Evolutionary conservation across 2,888 invertebrate species (phyloP).

Genomic region (Eupelmus urozonus): DNA sequence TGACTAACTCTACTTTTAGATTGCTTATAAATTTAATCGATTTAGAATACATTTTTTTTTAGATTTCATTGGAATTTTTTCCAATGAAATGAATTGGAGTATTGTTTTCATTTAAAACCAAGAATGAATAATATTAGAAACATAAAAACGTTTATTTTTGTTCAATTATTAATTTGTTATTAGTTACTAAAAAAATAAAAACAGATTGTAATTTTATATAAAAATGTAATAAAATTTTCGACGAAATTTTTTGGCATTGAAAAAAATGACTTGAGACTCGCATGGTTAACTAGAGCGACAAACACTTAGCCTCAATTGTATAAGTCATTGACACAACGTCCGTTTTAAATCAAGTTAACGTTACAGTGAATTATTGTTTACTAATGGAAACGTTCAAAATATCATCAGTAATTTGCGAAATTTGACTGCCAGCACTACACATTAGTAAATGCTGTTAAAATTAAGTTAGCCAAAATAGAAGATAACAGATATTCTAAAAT

Average conservation of each 20-base stretch:
- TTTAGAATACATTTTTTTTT: not conserved
- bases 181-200: too few species aligned
- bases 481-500: too few species aligned
- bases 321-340: constrained; percentile 45
- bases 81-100: not conserved
- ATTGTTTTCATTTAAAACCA: not conserved
- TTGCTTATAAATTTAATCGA: not conserved
- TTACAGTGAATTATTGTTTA: constrained; percentile 23
- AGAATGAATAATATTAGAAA: not conserved
- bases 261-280: constrained; percentile 20
- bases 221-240: too few species aligned
- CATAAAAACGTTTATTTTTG: not conserved
- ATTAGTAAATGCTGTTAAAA: not conserved
- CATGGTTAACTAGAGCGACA: constrained; percentile 39
- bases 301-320: constrained; percentile 48
- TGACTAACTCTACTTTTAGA: not conserved
- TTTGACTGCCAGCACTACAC: too few species aligned
- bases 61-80: not conserved
- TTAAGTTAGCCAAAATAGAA: too few species aligned
- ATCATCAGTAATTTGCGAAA: not conserved
- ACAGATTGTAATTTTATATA: too few species aligned
- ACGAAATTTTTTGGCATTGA: constrained; percentile 42
- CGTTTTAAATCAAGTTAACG: constrained; percentile 45
- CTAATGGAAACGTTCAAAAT: constrained; percentile 8
- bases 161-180: too few species aligned